Base-by-base conservation (phyloP, 2,888 invertebrate genomes). In the Nysson spinosus region DNA sequence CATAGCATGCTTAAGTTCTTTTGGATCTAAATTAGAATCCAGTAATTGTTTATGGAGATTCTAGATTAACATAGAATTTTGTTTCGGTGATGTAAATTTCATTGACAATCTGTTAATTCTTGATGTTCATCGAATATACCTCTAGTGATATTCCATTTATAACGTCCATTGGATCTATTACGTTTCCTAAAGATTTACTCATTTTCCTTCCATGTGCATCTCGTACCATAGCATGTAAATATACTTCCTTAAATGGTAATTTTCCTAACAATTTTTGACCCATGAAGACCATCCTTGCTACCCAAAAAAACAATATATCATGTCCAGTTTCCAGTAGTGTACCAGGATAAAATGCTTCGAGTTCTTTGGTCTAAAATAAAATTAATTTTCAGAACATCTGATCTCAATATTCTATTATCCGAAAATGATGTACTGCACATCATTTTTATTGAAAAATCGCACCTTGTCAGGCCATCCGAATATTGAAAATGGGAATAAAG, bases 291-390 rank as follows among this genome's bases (percentile, higher is more conserved):
- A 99, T 99, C 64, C 98, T 91, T 0, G 99, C 99, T 3, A 99
- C 99, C 99, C 99, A 99, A 89, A 99, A 99, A 91, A 99, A 99
- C 40, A 99, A 87, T 81, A 99, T 99, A 82, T 96, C 99, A 85
- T 99, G 97, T 0, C 99, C 98, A 0, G 98, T 99, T 89, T 99
- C 99, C 76, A 99, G 89, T 37, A 99, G 87, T 0, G 93, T 92
- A 0, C 96, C 94, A 0, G 99, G 99, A 89, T 97, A 99, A 88
- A 96, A 97, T 0, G 92, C 91, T 86, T 93, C 85, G 69, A 97
- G 84, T 54, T 93, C 93, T 34, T 88, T 86, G 0, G 91, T 92
- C 90, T 91, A 77, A 85, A 83, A 56, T 14, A 32, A 61, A 35
- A 30, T 52, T 6, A 1, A 40, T 9, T 30, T n/a, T n/a, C n/a